Base-by-base conservation (phyloP, 1,140 invertebrate genomes). In the Drosophila bocqueti region DNA sequence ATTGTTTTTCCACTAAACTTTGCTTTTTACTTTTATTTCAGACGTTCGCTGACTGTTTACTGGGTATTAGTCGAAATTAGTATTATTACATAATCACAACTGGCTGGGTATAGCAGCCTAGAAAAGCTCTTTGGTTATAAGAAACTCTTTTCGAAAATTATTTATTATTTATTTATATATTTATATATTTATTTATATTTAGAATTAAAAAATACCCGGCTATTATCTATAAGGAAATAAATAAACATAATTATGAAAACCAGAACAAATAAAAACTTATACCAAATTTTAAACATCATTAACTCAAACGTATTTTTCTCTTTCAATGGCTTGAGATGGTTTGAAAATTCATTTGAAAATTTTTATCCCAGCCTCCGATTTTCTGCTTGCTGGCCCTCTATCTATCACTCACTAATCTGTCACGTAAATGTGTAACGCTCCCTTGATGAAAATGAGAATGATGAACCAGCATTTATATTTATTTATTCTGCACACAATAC, bases 361-460 rank as follows among this genome's bases (percentile, higher is more conserved):
- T 71, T 71, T 79, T 79, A 74, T 49, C 31, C 18, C 36, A 13
- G 46, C 40, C 47, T 34, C 21, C 11, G 18, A 50, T 71, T 71
- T 68, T 40, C 47, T n/a, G 29, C 52, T 34, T 15, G 21, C 42
- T 29, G 11, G 11, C 36, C 29, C 1, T 34, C 64, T 43, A 68
- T 54, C 63, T 66, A 57, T 63, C 71, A 69, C 61, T 46, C 63
- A 69, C 69, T 89, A 89, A 90, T 89, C 84, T 89, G 84, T 89
- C 84, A 90, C 84, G 85, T 89, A 90, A 75, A 81, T 84, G 79
- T 81, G 66, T 81, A 81, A 89, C 68, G 55, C 75, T 84, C 66
- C 71, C 81, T 75, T 89, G 77, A 83, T 84, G 69, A 89, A 89
- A 89, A 84, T 89, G 81, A 68, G 81, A 76, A 87, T 76, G 63